phyloP scores from a whole-genome alignment of 2,888 invertebrate genomes.

The Eurytoma californica region DNA sequence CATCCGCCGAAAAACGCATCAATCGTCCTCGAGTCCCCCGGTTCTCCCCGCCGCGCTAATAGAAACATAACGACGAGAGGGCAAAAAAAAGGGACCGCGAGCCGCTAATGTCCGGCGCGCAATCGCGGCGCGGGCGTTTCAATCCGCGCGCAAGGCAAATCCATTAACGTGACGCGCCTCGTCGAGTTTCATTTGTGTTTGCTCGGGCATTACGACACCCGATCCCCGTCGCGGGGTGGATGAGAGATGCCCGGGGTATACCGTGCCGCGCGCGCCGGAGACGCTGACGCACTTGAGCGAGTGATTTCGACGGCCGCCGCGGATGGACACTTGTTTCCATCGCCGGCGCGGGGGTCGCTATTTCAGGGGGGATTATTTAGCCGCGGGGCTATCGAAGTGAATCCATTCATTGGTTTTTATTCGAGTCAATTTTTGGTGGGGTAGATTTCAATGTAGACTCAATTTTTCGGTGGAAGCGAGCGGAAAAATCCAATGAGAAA shows the following conservation, averaged over 20 bases:
- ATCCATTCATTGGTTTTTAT: too few species aligned
- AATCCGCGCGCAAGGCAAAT: constrained; percentile 60
- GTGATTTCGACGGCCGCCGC: neutral
- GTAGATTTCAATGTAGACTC: too few species aligned
- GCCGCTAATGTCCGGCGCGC: neutral
- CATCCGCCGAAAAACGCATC: too few species aligned
- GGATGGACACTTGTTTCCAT: too few species aligned
- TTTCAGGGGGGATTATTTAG: too few species aligned
- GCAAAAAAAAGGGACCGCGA: neutral
- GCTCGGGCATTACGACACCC: constrained; percentile 70
- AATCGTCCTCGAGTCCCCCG: too few species aligned
- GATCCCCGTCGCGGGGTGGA: constrained; percentile 61
- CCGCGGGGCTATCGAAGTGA: too few species aligned
- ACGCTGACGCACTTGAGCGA: constrained; percentile 19
- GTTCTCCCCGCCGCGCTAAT: too few species aligned
- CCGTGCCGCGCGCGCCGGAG: neutral
- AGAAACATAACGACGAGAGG: neutral
- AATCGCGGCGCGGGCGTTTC: constrained; percentile 17
- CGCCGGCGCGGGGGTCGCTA: too few species aligned
- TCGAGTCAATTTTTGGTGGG: too few species aligned
- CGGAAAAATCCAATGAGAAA: too few species aligned
- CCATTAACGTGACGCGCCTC: constrained; percentile 69
- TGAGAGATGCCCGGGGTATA: neutral
- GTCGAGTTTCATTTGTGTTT: constrained; percentile 72
- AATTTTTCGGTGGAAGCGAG: too few species aligned